These are phyloP conservation scores for Clarias batrachus DNA, from an alignment of 2,113 vertebrate species.

Conservation along the genomic window DNA sequence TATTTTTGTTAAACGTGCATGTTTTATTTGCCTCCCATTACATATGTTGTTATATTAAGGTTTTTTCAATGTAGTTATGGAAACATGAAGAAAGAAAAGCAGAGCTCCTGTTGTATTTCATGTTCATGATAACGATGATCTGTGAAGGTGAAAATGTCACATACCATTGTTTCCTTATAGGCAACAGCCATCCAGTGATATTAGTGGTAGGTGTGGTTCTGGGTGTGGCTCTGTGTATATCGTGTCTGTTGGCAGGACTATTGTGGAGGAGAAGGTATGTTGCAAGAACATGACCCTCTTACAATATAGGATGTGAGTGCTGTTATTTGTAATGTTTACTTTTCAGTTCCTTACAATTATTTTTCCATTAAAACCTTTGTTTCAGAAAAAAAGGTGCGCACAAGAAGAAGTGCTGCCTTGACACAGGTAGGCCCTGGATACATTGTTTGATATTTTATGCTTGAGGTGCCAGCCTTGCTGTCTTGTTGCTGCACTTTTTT, in stretches of 20 bases:
- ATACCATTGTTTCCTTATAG: slow-evolving; percentile 34
- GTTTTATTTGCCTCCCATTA: too few species aligned
- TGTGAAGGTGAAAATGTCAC: neutral
- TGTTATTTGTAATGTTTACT: neutral
- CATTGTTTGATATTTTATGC: neutral
- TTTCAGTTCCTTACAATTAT: too few species aligned
- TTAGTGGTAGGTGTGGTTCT: slow-evolving; percentile 73
- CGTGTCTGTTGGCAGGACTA: slow-evolving; percentile 75
- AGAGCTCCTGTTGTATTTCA: neutral
- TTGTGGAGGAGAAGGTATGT: slow-evolving; percentile 78
- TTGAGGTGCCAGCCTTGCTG: neutral
- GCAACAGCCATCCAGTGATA: slow-evolving; percentile 68
- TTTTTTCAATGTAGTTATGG: neutral
- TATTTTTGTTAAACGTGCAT: too few species aligned
- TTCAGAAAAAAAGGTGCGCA: slow-evolving; percentile 66
- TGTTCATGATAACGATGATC: neutral
- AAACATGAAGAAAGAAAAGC: neutral
- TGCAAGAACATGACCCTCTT: neutral
- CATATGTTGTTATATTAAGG: too few species aligned
- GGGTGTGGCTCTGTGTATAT: slow-evolving; percentile 70
- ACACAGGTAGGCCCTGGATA: slow-evolving; percentile 60
- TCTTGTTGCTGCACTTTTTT: neutral
- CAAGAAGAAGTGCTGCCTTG: slow-evolving; percentile 65
- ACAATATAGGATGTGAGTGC: neutral
- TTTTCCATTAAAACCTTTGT: slow-evolving; percentile 13